Evolutionary conservation across 2,888 invertebrate genomes (phyloP), one percentile per base, ranked within the genome.

Genomic region (Volucella inanis): DNA sequence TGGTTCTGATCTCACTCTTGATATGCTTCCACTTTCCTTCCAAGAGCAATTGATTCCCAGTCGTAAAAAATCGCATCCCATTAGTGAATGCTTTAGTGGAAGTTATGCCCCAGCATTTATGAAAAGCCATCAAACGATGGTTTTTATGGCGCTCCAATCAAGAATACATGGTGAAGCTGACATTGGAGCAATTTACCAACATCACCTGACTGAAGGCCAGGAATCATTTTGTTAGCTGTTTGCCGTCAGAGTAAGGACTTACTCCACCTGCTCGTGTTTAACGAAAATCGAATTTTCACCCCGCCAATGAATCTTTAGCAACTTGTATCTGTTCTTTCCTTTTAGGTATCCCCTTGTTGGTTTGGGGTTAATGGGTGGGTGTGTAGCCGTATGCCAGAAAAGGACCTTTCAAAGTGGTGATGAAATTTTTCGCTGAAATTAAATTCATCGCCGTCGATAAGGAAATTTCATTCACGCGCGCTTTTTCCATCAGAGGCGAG

Each of bases 351-450:
- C 12, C n/a, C 14, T 38, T 43, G 4, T 57, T 39, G 10, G 14
- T 55, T 10, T 12, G n/a, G 11, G 45, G 11, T 11, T 45, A 45
- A 45, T 45, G 45, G 45, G 45, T 6, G 6, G 31, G 31, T 31
- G 31, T 31, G 12, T 14, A 39, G n/a, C 39, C 15, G 10, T n/a
- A 31, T n/a, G 41, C 15, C 47, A 55, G 38, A 0, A 54, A 47
- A 39, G 54, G 77, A 67, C 50, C 45, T 49, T 59, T 47, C 68
- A 47, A 39, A 67, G 67, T 54, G 68, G 54, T 77, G 78, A 79
- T 79, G 62, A 70, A 74, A 70, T 52, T 74, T 78, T 64, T 62
- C 41, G 43, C 74, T 74, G 38, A 75, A 84, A 79, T 79, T 84
- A 57, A 84, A 84, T 84, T 79, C 74, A 79, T 65, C 74, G 74